phyloP scores from a whole-genome alignment of 2,888 invertebrate species.

The Leptodirus hochenwartii region DNA sequence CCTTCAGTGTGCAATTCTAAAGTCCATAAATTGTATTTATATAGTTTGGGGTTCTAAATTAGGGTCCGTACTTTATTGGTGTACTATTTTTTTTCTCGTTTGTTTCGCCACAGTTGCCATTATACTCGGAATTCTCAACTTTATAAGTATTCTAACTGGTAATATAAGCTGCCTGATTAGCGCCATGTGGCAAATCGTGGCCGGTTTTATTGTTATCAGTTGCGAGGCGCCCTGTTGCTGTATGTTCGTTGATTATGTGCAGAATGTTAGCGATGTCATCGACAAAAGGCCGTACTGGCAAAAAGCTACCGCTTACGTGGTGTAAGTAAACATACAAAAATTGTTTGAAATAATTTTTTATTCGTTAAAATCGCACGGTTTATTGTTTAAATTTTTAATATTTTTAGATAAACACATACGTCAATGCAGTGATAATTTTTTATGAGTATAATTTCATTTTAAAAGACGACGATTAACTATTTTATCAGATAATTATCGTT shows the following conservation, averaged over 20 bases:
- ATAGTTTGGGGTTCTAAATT: neutral
- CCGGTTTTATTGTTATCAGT: constrained; percentile 72
- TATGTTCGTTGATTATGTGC: constrained; percentile 88
- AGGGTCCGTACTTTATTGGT: neutral
- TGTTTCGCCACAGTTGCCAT: too few species aligned
- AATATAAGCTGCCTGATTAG: constrained; percentile 49
- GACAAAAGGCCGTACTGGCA: constrained; percentile 80
- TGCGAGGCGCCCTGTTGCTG: constrained; percentile 97
- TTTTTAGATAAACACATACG: too few species aligned
- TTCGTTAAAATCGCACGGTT: too few species aligned
- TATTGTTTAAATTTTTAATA: too few species aligned
- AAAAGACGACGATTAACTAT: too few species aligned
- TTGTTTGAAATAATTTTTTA: constrained; percentile 2
- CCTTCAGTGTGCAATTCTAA: constrained; percentile 3
- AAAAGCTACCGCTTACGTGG: constrained; percentile 66
- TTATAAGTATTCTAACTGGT: constrained; percentile 43
- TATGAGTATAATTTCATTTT: constrained; percentile 2
- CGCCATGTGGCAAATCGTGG: constrained; percentile 74
- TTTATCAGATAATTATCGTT: too few species aligned
- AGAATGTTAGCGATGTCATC: constrained; percentile 63
- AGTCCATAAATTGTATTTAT: neutral
- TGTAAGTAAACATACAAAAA: constrained; percentile 60
- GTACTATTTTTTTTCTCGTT: too few species aligned
- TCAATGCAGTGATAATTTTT: constrained; percentile 1
- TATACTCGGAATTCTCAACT: constrained; percentile 61